Conservation (phyloP, 92 coral and sea anemone genomes). For the Actinostola sp. region DNA sequence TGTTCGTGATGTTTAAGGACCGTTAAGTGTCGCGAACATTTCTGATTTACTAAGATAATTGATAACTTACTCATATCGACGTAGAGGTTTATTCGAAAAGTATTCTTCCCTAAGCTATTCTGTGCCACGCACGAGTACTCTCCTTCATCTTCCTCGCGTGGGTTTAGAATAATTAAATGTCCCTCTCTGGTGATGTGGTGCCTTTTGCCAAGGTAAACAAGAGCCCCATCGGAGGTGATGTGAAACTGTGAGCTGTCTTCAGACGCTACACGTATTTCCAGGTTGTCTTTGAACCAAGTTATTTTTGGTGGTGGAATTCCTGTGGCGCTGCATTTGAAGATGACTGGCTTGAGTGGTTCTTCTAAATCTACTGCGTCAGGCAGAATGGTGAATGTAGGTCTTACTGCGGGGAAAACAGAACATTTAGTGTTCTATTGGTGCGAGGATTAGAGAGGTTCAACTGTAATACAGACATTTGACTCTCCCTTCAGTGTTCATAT, state of each 20-base stretch:
- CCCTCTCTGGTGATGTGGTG: constrained; percentile 81
- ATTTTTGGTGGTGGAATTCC: constrained; percentile 73
- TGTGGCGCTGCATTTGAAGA: constrained; percentile 73
- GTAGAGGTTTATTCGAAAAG: constrained; percentile 60
- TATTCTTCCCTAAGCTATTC: constrained; percentile 64
- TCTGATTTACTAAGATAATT: background rate
- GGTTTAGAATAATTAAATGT: constrained; percentile 71
- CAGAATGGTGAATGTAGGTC: constrained; percentile 63
- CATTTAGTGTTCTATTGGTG: background rate
- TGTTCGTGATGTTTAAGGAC: too few species aligned
- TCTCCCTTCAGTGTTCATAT: too few species aligned
- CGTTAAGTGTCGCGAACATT: too few species aligned
- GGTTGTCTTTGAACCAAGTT: constrained; percentile 69
- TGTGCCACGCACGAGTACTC: constrained; percentile 62
- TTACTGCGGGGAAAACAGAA: constrained; percentile 33
- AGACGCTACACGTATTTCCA: constrained; percentile 52
- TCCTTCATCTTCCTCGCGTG: constrained; percentile 77
- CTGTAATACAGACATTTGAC: background rate
- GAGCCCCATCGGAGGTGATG: constrained; percentile 59
- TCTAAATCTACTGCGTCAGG: constrained; percentile 62
- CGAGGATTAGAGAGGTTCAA: too few species aligned
- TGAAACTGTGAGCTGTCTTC: constrained; percentile 55
- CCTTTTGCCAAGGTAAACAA: constrained; percentile 70
- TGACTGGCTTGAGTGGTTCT: constrained; percentile 71
- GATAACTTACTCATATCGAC: constrained; percentile 77